phyloP scores from a whole-genome alignment of 53 echinoderm and acorn worm species.

The Hippasteria phrygiana region DNA sequence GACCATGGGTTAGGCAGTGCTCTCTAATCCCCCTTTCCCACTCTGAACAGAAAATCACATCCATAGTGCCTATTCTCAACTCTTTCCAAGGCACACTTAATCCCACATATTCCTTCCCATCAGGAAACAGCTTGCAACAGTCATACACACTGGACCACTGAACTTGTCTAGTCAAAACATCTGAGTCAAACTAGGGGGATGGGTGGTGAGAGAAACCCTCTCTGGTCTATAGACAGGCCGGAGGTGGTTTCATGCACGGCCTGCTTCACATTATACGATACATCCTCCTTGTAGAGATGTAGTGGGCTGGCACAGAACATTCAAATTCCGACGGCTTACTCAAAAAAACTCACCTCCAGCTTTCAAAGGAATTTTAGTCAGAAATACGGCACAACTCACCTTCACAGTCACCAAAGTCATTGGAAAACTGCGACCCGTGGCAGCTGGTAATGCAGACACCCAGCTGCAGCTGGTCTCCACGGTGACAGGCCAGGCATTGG shows the following conservation, averaged over 20 bases:
- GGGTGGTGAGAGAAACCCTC: constrained; percentile 8
- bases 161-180: constrained; percentile 62
- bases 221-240: not conserved
- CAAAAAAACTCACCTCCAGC: too few species aligned
- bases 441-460: constrained; percentile 85
- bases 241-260: not conserved
- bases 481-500: constrained; percentile 82
- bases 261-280: not conserved
- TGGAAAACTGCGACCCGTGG: constrained; percentile 73
- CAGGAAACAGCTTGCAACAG: not conserved
- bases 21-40: not conserved
- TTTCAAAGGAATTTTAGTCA: too few species aligned
- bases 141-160: not conserved
- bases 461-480: constrained; percentile 66
- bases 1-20: too few species aligned
- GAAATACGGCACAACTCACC: constrained; percentile 53
- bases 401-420: constrained; percentile 79
- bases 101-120: not conserved
- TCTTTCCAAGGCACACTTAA: not conserved
- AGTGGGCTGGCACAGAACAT: not conserved
- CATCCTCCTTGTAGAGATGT: too few species aligned
- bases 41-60: not conserved
- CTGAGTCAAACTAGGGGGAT: constrained; percentile 45
- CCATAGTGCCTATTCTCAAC: too few species aligned
- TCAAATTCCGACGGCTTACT: not conserved